phyloP scores from a whole-genome alignment of 2,797 vertebrate species.

The Hylomyscus alleni region DNA sequence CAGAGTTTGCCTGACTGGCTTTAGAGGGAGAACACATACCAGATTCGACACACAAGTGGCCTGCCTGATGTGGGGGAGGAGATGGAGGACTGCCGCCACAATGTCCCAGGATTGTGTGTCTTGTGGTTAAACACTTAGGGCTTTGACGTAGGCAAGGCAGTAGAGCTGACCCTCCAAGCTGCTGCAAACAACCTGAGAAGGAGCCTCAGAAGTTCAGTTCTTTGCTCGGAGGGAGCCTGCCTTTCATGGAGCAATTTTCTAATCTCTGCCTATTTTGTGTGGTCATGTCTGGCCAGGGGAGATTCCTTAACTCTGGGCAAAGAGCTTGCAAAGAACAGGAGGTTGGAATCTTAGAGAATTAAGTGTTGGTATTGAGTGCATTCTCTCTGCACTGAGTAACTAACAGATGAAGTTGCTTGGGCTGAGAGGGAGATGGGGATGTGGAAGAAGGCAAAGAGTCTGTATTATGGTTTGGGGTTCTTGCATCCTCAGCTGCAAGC shows the following conservation, averaged over 20 bases:
- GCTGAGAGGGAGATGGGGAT: background rate
- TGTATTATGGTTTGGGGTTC: background rate
- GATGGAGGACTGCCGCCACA: slow-evolving; percentile 62
- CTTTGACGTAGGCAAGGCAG: slow-evolving; percentile 78
- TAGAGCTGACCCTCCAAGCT: slow-evolving; percentile 61
- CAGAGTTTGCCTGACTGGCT: slow-evolving; percentile 64
- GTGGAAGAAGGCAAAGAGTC: background rate
- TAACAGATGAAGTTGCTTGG: background rate
- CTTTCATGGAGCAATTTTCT: slow-evolving; percentile 74
- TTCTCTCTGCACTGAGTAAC: slow-evolving; percentile 10
- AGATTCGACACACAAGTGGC: slow-evolving; percentile 46
- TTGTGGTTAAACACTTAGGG: slow-evolving; percentile 86
- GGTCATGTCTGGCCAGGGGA: slow-evolving; percentile 65
- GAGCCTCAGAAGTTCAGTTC: slow-evolving; percentile 67
- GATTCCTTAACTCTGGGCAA: slow-evolving; percentile 64
- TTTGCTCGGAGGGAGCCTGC: slow-evolving; percentile 43
- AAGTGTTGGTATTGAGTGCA: background rate
- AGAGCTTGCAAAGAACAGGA: slow-evolving; percentile 45
- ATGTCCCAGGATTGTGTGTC: slow-evolving; percentile 83
- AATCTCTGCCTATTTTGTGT: slow-evolving; percentile 77
- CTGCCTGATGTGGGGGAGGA: slow-evolving; percentile 66
- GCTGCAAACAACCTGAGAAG: slow-evolving; percentile 73
- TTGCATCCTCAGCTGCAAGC: background rate
- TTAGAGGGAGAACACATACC: slow-evolving; percentile 69
- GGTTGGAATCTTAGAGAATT: slow-evolving; percentile 58